These are phyloP conservation scores for Allobates femoralis DNA, from an alignment of 2,797 vertebrate species.

Conservation along the genomic window DNA sequence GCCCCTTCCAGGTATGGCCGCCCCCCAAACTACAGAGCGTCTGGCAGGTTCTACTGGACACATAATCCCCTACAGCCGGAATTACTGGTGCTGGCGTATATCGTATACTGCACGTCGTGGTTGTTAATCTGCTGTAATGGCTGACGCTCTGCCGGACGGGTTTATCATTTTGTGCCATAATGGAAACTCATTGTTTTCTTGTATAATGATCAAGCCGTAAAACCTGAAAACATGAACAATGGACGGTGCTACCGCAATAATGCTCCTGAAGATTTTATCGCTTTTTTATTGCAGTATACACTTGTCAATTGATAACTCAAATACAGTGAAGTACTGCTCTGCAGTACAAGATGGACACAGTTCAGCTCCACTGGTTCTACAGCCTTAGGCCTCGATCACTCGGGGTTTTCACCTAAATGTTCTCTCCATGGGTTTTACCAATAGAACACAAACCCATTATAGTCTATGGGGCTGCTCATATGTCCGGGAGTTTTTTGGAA, in stretches of 20 bases:
- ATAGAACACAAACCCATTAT: no score
- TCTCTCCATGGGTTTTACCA: no score
- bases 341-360: no score
- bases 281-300: no score
- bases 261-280: background rate
- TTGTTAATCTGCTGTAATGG: conserved; percentile 35
- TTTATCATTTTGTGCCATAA: conserved; percentile 16
- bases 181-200: conserved; percentile 4
- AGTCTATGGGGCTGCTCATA: no score
- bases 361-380: no score
- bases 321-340: no score
- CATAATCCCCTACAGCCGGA: conserved; percentile 1
- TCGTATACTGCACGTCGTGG: no score
- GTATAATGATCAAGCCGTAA: background rate
- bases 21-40: background rate
- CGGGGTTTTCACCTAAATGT: no score
- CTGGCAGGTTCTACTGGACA: conserved; percentile 6
- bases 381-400: no score
- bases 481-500: no score
- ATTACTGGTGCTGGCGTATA: background rate
- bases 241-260: background rate
- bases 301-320: no score
- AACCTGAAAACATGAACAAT: background rate
- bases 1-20: background rate
- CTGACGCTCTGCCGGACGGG: background rate